Base-by-base conservation (phyloP, 2,113 vertebrate species). In the Lepisosteus osseus region DNA sequence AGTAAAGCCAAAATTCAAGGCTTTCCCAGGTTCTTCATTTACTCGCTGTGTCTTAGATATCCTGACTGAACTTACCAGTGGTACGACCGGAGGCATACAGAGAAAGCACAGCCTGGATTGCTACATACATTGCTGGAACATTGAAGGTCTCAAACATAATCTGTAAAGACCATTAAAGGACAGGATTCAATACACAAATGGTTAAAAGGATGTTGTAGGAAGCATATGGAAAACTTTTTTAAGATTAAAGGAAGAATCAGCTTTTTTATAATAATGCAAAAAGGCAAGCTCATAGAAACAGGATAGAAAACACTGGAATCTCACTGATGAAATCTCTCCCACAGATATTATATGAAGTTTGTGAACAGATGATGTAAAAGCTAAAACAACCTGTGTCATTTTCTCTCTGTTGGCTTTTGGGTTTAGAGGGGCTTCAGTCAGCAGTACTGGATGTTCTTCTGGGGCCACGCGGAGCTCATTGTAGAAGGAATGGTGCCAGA, bases 401-500 rank as follows among this genome's bases (percentile, higher is more conserved):
- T 86, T 83, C 66, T 81, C 29, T 29, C 29, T 29, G 29, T 29
- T 29, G 29, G 29, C 29, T 29, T 29, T 29, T 29, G 29, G 29
- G 29, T 29, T 29, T 29, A 29, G 29, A 29, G 29, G 29, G 29
- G 29, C 29, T 29, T 29, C 29, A 29, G 29, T 29, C 29, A 29
- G 29, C 29, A 29, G 29, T 29, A 29, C 29, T 29, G 29, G 29
- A 29, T 29, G 29, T 29, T 29, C 29, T 29, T 29, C 29, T 29
- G 29, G 29, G 29, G 29, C 29, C 29, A 29, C 29, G 1, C 72
- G n/a, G 3, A 87, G 83, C 6, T 86, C 73, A 0, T 82, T 85
- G 15, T 79, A 83, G 78, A 81, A 87, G 40, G 79, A 82, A 65
- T 81, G 86, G 66, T 87, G 80, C 80, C 86, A 86, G 70, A 84